phyloP scores from a whole-genome alignment of 2,113 vertebrate species.

The Cacatua alba region DNA sequence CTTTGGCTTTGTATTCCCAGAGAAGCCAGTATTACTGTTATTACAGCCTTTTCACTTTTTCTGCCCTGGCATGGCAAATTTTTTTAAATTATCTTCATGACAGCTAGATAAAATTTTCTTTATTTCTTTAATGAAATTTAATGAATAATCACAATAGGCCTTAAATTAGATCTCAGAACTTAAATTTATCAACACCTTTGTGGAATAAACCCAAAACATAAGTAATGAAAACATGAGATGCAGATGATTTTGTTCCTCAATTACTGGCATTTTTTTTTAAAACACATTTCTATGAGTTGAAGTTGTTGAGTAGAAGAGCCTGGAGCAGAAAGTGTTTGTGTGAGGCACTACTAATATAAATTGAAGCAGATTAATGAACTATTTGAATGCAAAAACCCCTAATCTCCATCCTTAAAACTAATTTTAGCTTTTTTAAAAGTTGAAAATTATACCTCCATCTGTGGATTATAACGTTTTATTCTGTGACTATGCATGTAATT shows the following conservation, averaged over 20 bases:
- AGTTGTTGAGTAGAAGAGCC: neutral
- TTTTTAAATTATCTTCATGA: neutral
- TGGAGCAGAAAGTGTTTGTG: neutral
- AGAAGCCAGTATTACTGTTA: neutral
- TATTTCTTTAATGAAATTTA: neutral
- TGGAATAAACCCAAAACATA: neutral
- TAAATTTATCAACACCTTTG: neutral
- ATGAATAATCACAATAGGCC: neutral
- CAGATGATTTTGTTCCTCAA: neutral
- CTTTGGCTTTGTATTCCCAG: neutral
- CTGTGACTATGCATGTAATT: neutral
- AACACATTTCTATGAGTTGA: neutral
- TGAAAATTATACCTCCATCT: neutral
- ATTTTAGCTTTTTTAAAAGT: neutral
- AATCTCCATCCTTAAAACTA: neutral
- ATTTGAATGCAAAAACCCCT: rapidly evolving
- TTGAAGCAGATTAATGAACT: neutral
- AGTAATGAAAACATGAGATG: neutral
- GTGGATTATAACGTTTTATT: neutral
- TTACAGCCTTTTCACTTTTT: neutral
- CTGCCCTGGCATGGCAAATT: neutral
- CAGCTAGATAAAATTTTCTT: neutral
- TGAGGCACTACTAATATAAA: neutral
- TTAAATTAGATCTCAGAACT: neutral
- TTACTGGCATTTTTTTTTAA: neutral